phyloP scores from a whole-genome alignment of 2,797 vertebrate genomes.

The Malurus leucopterus region DNA sequence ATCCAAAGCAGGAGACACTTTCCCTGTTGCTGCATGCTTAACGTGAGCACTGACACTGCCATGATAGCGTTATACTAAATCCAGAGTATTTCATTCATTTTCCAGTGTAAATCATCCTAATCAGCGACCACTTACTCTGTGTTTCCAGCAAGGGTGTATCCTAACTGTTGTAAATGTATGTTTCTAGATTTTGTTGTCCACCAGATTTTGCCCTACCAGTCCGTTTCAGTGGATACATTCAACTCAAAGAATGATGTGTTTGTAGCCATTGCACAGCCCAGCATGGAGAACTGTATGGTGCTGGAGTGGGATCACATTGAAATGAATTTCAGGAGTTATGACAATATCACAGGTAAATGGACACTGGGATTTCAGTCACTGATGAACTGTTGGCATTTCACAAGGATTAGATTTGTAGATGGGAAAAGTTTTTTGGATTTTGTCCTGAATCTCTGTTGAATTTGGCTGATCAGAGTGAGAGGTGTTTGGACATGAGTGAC shows the following conservation, averaged over 20 bases:
- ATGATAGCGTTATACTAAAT: background rate
- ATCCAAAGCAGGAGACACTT: background rate
- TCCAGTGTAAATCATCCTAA: background rate
- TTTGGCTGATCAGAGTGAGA: background rate
- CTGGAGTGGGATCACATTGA: conserved; percentile 98
- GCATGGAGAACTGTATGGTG: conserved; percentile 94
- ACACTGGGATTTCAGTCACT: background rate
- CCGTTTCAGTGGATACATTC: conserved; percentile 93
- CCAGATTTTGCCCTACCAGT: conserved; percentile 89
- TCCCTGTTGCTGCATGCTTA: background rate
- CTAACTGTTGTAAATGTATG: conserved; percentile 14
- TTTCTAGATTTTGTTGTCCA: conserved; percentile 91
- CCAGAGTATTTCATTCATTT: background rate
- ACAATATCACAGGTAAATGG: conserved; percentile 93
- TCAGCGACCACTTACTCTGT: background rate
- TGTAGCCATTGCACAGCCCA: conserved; percentile 93
- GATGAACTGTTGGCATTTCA: background rate
- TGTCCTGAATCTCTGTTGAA: background rate
- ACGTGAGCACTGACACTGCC: background rate
- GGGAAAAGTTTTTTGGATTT: background rate
- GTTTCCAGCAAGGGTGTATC: background rate
- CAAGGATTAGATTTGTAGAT: background rate
- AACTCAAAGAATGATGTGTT: conserved; percentile 94
- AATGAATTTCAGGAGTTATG: conserved; percentile 97
- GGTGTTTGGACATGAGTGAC: background rate